Base-by-base conservation (phyloP, 92 coral and sea anemone species). In the Micromussa lordhowensis region DNA sequence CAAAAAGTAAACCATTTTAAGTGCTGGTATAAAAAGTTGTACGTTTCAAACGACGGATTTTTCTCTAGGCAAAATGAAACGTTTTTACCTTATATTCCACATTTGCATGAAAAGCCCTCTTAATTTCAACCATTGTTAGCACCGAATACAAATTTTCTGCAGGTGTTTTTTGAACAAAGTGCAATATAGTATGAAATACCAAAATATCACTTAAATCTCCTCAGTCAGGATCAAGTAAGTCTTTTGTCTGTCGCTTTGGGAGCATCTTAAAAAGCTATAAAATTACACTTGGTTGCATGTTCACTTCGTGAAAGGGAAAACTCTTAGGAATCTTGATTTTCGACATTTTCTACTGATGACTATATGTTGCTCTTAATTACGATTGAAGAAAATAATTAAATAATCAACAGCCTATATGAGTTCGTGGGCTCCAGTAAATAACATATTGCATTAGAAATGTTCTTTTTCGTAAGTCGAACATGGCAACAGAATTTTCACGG, bases 101-200 rank as follows among this genome's bases (percentile, higher is more conserved):
- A 63, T 66, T 66, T 66, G 71, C 71, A 66, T 66, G 71, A 66
- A 32, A 24, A 73, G n/a, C 48, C 64, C 15, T 49, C 82, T 49
- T 18, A 51, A 30, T 78, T 49, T 49, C 44, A 21, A 26, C 64
- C n/a, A 54, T 36, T n/a, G 49, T 75, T 40, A 11, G 29, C 24
- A n/a, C 54, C 78, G 59, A 29, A 77, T 26, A 54, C 64, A 71
- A 83, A 49, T 48, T 24, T 22, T 8, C 24, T 29, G 87, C 87
- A 53, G 87, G 69, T 83, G 87, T 72, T 83, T n/a, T 54, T 53
- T 18, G 22, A 32, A 17, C 40, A 32, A n/a, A 36, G 85, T 69
- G 36, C 28, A 63, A 32, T 63, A 24, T 32, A 44, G 51, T 44
- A 63, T 36, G 75, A 81, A 80, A 38, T 81, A 75, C 54, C 75